Percentiles rank a stretch among this genome's conserved stretches.
These are phyloP conservation scores for Macrostomum lignano DNA, from an alignment of 1,140 invertebrate genomes.

Conservation along the genomic window DNA sequence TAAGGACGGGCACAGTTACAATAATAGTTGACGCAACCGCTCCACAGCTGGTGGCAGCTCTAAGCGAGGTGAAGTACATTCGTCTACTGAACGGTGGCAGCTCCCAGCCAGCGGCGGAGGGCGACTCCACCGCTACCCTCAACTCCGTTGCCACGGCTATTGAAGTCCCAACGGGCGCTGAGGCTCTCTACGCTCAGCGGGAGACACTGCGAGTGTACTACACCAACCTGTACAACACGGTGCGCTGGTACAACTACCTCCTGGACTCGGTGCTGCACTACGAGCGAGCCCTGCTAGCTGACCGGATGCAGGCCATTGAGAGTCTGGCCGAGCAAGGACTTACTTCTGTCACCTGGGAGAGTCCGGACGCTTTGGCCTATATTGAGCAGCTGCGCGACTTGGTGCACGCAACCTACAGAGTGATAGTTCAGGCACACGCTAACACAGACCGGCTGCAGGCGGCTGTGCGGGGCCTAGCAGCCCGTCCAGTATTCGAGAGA, in stretches of 20 bases:
- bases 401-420: constrained; percentile 45
- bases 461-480: constrained; percentile 46
- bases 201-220: constrained; percentile 25
- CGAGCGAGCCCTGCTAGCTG: constrained; percentile 49
- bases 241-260: constrained; percentile 40
- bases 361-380: constrained; percentile 45
- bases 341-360: constrained; percentile 48
- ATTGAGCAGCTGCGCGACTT: constrained; percentile 43
- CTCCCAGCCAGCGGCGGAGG: too few relatives aligned
- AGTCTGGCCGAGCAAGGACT: constrained; percentile 43
- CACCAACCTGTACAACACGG: constrained; percentile 25
- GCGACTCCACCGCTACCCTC: too few relatives aligned
- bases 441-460: constrained; percentile 49
- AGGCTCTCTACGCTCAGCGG: constrained; percentile 19
- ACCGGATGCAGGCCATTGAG: constrained; percentile 50
- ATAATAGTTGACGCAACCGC: too few relatives aligned
- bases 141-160: constrained; percentile 13
- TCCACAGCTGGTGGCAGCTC: constrained; percentile 23
- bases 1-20: too few relatives aligned
- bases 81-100: constrained; percentile 14
- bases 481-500: constrained; percentile 48
- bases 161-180: constrained; percentile 24
- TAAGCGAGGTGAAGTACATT: constrained; percentile 30
- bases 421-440: constrained; percentile 49
- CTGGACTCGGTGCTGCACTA: constrained; percentile 44